Conservation (phyloP, 92 coral and sea anemone species). For the Diadumene lineata region DNA sequence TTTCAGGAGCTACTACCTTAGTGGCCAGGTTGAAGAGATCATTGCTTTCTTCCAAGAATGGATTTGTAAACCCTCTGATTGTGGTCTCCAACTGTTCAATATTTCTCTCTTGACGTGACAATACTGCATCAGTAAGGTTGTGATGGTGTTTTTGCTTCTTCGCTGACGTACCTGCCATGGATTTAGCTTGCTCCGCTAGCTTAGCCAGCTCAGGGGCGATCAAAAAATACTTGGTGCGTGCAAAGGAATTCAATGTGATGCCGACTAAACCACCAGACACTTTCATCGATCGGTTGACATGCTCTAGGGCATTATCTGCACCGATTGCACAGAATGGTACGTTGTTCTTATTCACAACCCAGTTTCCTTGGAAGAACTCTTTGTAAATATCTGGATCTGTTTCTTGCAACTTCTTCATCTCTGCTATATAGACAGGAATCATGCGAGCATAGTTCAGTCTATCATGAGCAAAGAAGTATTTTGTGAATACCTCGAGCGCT, state of each 20-base stretch:
- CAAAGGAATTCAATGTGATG: background rate
- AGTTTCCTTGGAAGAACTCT: background rate
- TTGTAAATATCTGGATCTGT: no score
- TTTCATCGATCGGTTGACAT: no score
- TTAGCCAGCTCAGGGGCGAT: background rate
- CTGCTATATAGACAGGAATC: no score
- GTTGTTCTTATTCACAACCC: background rate
- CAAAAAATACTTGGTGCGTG: background rate
- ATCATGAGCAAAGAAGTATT: no score
- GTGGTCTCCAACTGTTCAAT: background rate
- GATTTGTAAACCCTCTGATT: background rate
- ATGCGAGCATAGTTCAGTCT: slow-evolving; percentile 37
- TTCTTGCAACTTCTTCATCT: no score
- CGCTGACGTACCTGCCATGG: background rate
- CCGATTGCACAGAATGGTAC: background rate
- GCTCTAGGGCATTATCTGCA: no score
- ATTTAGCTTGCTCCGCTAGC: background rate
- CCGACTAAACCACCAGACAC: background rate
- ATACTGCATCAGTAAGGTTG: background rate
- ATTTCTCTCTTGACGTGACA: background rate
- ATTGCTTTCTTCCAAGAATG: no score
- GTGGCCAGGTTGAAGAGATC: no score
- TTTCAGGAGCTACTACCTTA: background rate
- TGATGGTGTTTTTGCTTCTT: background rate
- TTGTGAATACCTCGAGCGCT: no score